These are phyloP conservation scores for Mustela erminea DNA, from an alignment of 2,797 vertebrate genomes.

Conservation along the genomic window DNA sequence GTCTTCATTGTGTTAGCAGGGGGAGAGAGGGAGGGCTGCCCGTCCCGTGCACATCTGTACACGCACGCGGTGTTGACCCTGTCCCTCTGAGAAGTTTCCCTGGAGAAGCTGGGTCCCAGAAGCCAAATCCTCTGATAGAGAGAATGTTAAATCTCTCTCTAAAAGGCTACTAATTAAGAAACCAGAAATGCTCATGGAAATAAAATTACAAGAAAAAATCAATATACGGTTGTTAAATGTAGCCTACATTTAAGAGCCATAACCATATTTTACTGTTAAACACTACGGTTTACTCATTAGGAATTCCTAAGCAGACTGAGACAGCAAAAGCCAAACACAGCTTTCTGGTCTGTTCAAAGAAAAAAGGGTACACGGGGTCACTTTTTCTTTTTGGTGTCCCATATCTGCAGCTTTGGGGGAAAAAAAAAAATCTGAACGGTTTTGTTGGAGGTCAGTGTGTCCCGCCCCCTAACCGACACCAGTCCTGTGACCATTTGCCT, in stretches of 20 bases:
- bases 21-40: background rate
- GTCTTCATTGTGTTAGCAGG: slow-evolving; percentile 82
- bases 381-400: slow-evolving; percentile 31
- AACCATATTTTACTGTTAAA: slow-evolving; percentile 90
- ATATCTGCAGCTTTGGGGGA: background rate
- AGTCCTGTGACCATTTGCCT: background rate
- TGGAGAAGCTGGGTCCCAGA: slow-evolving; percentile 78
- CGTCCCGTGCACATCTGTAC: background rate
- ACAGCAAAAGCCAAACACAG: slow-evolving; percentile 83
- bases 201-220: slow-evolving; percentile 89
- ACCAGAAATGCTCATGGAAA: slow-evolving; percentile 89
- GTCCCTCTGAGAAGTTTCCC: slow-evolving; percentile 20
- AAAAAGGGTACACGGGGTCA: background rate
- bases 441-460: background rate
- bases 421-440: background rate
- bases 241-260: slow-evolving; percentile 87
- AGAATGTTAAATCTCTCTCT: slow-evolving; percentile 89
- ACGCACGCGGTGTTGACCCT: accelerated
- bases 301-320: slow-evolving; percentile 87
- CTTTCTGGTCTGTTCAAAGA: slow-evolving; percentile 74
- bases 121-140: slow-evolving; percentile 82
- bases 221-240: slow-evolving; percentile 90
- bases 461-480: background rate
- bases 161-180: slow-evolving; percentile 91
- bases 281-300: slow-evolving; percentile 84